Evolutionary conservation across 1,140 invertebrate species (phyloP).

Genomic region (Branchinecta lynchi): DNA sequence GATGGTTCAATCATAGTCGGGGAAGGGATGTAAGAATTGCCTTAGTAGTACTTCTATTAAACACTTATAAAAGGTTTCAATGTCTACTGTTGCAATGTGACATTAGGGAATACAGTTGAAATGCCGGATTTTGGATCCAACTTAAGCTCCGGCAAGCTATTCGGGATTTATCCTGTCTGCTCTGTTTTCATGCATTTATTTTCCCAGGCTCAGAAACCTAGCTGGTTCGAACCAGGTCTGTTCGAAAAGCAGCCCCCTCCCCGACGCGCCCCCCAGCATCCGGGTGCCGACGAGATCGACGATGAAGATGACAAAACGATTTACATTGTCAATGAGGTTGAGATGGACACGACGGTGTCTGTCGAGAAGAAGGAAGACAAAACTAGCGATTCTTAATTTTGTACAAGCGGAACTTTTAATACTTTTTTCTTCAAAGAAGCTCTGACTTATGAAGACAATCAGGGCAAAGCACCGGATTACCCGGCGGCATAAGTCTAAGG

Average conservation of each 20-base stretch:
- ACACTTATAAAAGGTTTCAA: neutral
- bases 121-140: no score
- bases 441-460: no score
- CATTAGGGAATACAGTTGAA: neutral
- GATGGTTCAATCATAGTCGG: no score
- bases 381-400: neutral
- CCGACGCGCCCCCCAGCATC: neutral
- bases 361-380: neutral
- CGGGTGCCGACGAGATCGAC: constrained; percentile 1
- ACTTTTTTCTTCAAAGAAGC: no score
- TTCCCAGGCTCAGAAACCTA: neutral
- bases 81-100: neutral
- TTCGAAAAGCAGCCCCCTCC: neutral
- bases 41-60: neutral
- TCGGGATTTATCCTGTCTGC: neutral
- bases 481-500: no score
- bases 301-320: constrained; percentile 12
- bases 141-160: no score
- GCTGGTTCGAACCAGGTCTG: neutral
- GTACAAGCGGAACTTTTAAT: no score
- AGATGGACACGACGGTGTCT: neutral
- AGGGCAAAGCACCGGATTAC: no score
- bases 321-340: constrained; percentile 16
- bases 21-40: neutral
- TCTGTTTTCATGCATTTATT: neutral